These are phyloP conservation scores for Anabacerthia variegaticeps DNA, from an alignment of 2,797 vertebrate species.

Conservation along the genomic window DNA sequence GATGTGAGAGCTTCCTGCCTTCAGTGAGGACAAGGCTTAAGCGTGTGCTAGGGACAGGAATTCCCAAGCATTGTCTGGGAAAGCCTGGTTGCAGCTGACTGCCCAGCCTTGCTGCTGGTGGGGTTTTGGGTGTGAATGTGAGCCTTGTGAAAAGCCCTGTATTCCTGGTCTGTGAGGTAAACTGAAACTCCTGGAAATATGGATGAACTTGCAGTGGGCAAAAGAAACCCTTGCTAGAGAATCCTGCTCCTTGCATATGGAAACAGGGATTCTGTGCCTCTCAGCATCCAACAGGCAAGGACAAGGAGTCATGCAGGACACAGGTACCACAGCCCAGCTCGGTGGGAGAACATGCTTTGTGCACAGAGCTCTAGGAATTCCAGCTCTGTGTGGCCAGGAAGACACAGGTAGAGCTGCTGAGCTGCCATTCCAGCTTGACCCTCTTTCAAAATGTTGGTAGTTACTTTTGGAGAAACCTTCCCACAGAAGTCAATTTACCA, in stretches of 20 bases:
- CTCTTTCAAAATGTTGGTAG: background rate
- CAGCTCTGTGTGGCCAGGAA: background rate
- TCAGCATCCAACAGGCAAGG: background rate
- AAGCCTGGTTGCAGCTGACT: background rate
- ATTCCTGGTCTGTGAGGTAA: background rate
- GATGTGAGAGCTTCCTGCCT: background rate
- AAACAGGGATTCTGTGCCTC: background rate
- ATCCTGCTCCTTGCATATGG: background rate
- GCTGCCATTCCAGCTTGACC: background rate
- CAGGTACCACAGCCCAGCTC: background rate
- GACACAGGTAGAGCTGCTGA: background rate
- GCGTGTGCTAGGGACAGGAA: background rate
- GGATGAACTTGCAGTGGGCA: background rate
- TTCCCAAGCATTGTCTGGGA: background rate
- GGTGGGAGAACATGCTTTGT: too few relatives aligned
- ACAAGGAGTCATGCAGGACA: background rate
- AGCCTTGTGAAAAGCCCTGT: background rate
- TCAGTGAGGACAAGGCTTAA: background rate
- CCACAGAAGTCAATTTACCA: background rate
- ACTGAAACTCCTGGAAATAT: background rate
- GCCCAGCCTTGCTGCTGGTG: background rate
- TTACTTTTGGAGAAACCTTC: background rate
- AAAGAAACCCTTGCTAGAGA: background rate
- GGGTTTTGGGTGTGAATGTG: rapidly evolving
- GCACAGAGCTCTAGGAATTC: background rate